Percentiles rank a stretch among this genome's conserved stretches.
These are phyloP conservation scores for Lymantria dispar DNA, from an alignment of 2,888 invertebrate species.

Conservation along the genomic window DNA sequence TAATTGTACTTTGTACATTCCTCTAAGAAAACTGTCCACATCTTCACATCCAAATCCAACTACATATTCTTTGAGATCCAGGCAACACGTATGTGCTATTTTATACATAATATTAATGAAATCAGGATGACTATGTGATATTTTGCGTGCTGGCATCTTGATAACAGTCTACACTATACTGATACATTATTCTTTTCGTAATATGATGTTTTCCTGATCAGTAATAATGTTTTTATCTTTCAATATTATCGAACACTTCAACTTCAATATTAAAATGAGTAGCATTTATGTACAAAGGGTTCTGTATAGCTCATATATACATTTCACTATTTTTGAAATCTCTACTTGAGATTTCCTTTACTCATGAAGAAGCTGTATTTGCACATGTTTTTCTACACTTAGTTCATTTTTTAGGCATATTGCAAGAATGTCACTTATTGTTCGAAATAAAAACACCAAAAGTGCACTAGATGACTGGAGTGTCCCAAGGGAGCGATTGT, in stretches of 20 bases:
- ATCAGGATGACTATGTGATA: conserved; percentile 52
- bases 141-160: conserved; percentile 55
- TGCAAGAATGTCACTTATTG: too few species aligned
- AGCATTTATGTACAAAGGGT: neutral
- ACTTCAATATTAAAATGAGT: conserved; percentile 8
- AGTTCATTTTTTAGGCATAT: too few species aligned
- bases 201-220: conserved; percentile 8
- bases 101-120: conserved; percentile 51
- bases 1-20: conserved; percentile 46
- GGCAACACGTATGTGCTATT: conserved; percentile 43
- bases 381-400: too few species aligned
- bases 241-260: conserved; percentile 10
- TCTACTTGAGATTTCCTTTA: too few species aligned
- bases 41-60: conserved; percentile 50
- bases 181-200: conserved; percentile 13
- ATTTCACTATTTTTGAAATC: too few species aligned
- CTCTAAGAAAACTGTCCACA: conserved; percentile 50
- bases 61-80: conserved; percentile 41
- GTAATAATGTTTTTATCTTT: conserved; percentile 14
- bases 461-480: too few species aligned
- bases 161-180: conserved; percentile 23
- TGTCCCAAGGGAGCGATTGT: too few species aligned
- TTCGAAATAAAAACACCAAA: too few species aligned
- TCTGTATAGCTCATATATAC: too few species aligned
- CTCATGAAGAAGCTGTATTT: too few species aligned